Percentiles rank a stretch among this genome's conserved stretches.
phyloP scores from a whole-genome alignment of 2,888 invertebrate species.

The Oligia fasciuncula region DNA sequence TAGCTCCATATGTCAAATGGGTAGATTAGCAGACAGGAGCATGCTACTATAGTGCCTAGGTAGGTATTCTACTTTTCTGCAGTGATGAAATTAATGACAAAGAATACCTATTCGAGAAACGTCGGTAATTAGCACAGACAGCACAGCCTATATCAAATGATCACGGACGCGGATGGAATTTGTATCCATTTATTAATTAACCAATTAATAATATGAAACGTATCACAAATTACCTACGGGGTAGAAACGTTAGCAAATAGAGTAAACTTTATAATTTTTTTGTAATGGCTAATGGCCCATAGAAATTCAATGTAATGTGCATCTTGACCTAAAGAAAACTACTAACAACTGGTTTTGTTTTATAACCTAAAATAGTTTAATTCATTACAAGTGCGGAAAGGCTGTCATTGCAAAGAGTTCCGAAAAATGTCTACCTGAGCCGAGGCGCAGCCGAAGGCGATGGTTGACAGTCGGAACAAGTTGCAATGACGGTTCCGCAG shows the following conservation, averaged over 20 bases:
- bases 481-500: too few species aligned
- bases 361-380: too few species aligned
- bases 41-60: background rate
- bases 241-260: background rate
- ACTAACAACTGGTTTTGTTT: conserved; percentile 18
- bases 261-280: too few species aligned
- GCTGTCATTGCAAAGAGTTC: too few species aligned
- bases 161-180: conserved; percentile 13
- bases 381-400: too few species aligned
- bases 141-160: background rate
- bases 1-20: background rate
- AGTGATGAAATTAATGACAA: conserved; percentile 1
- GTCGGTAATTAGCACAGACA: background rate
- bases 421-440: too few species aligned
- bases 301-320: conserved; percentile 15
- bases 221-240: background rate
- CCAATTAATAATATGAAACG: conserved; percentile 2
- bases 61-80: background rate
- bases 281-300: background rate
- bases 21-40: background rate
- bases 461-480: too few species aligned
- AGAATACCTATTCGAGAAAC: conserved; percentile 11
- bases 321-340: conserved; percentile 28
- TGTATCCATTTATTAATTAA: conserved; percentile 14
- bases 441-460: too few species aligned